These are phyloP conservation scores for Anoplolepis gracilipes DNA, from an alignment of 1,140 invertebrate genomes.

Conservation along the genomic window DNA sequence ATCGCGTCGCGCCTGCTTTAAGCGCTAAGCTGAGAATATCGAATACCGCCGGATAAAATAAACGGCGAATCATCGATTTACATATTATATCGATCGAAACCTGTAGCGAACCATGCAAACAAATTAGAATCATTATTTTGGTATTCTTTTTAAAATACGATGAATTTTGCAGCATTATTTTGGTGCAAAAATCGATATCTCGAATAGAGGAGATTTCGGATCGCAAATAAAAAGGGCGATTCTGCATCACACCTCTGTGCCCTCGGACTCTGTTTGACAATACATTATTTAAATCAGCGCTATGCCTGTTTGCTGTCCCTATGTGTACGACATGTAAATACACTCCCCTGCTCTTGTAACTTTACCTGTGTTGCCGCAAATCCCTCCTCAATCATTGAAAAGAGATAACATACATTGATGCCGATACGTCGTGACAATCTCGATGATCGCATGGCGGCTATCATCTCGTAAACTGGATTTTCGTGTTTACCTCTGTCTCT, in stretches of 20 bases:
- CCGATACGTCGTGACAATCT: constrained; percentile 42
- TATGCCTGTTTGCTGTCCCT: constrained; percentile 74
- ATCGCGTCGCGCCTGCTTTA: constrained; percentile 34
- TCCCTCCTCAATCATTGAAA: constrained; percentile 52
- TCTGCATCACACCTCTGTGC: constrained; percentile 60
- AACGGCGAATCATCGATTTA: background rate
- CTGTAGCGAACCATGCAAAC: background rate
- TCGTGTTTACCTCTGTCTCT: constrained; percentile 13
- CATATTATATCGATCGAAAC: background rate
- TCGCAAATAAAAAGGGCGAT: constrained; percentile 55
- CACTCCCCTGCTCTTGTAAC: constrained; percentile 50
- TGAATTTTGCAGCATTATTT: background rate
- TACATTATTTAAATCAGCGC: constrained; percentile 80
- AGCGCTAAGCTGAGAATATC: background rate
- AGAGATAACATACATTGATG: constrained; percentile 21
- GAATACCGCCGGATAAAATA: background rate
- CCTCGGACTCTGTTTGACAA: constrained; percentile 69
- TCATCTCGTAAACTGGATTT: constrained; percentile 68
- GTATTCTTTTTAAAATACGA: constrained; percentile 26
- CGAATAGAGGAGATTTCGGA: constrained; percentile 14
- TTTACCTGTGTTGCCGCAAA: constrained; percentile 16
- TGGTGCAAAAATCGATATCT: constrained; percentile 34
- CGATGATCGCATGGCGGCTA: constrained; percentile 48
- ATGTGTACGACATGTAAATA: constrained; percentile 76
- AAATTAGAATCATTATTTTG: background rate